phyloP scores from a whole-genome alignment of 2,888 invertebrate species.

The Blastobasis lacticolella region DNA sequence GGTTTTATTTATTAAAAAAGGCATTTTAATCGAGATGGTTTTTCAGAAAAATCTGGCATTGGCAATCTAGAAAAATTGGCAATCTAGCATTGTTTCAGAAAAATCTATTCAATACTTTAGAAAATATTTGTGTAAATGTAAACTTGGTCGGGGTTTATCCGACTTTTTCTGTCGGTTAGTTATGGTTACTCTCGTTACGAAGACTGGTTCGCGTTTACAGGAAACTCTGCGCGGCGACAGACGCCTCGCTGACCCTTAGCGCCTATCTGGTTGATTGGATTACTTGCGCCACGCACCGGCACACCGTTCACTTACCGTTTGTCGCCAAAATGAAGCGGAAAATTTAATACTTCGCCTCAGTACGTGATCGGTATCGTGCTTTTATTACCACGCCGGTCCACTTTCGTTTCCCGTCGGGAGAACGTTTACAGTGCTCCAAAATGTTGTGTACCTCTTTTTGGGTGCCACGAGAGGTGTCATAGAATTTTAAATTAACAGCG shows the following conservation, averaged over 20 bases:
- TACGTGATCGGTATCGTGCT: constrained; percentile 61
- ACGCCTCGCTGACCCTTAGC: constrained; percentile 7
- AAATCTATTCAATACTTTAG: too few species aligned
- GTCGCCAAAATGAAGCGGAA: constrained; percentile 63
- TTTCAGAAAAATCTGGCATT: too few species aligned
- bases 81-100: too few species aligned
- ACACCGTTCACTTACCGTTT: constrained; percentile 54
- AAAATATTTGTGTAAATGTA: too few species aligned
- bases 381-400: constrained; percentile 49
- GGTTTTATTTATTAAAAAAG: too few species aligned
- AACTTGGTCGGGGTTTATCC: too few species aligned
- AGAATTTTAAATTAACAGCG: constrained; percentile 43
- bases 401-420: constrained; percentile 51
- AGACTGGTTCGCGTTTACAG: too few species aligned
- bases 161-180: too few species aligned
- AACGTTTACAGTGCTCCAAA: constrained; percentile 21
- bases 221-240: background rate
- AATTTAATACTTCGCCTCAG: constrained; percentile 60
- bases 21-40: too few species aligned
- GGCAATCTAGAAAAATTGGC: too few species aligned
- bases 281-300: constrained; percentile 22
- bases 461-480: constrained; percentile 14
- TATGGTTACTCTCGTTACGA: too few species aligned
- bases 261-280: constrained; percentile 25
- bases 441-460: constrained; percentile 30